These are phyloP conservation scores for Scylla paramamosain DNA, from an alignment of 1,140 invertebrate species.

Conservation along the genomic window DNA sequence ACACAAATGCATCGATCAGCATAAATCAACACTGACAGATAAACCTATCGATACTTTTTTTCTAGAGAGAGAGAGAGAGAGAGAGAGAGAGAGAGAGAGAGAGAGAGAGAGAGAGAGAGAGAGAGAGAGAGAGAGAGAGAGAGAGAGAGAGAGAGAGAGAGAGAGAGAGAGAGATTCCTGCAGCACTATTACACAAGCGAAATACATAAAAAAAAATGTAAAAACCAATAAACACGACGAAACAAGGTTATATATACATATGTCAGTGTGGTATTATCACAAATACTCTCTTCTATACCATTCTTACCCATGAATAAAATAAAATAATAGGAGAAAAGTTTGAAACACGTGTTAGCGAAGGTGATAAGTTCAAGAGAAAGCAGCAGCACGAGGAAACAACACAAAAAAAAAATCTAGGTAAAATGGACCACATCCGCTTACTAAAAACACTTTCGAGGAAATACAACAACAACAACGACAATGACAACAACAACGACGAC, in stretches of 20 bases:
- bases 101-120: slow-evolving; percentile 52
- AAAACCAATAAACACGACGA: not conserved
- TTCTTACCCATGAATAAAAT: not conserved
- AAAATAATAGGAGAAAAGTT: not conserved
- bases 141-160: slow-evolving; percentile 40
- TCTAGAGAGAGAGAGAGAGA: too few species aligned
- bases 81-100: slow-evolving; percentile 43
- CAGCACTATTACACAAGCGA: not conserved
- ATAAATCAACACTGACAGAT: too few species aligned
- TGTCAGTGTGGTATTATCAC: not conserved
- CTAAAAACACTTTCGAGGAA: too few species aligned
- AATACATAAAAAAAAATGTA: not conserved
- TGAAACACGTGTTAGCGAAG: not conserved
- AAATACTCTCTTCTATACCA: not conserved
- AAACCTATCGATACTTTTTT: too few species aligned
- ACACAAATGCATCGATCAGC: too few species aligned
- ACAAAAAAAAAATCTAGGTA: too few species aligned
- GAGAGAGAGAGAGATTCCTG: not conserved
- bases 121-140: not conserved
- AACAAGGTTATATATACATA: not conserved
- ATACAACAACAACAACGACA: too few species aligned
- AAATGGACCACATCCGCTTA: too few species aligned
- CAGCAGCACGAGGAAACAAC: too few species aligned
- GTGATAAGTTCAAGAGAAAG: not conserved
- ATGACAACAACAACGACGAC: too few species aligned